Evolutionary conservation across 2,797 vertebrate species (phyloP).

Genomic region (Semaprochilodus insignis): DNA sequence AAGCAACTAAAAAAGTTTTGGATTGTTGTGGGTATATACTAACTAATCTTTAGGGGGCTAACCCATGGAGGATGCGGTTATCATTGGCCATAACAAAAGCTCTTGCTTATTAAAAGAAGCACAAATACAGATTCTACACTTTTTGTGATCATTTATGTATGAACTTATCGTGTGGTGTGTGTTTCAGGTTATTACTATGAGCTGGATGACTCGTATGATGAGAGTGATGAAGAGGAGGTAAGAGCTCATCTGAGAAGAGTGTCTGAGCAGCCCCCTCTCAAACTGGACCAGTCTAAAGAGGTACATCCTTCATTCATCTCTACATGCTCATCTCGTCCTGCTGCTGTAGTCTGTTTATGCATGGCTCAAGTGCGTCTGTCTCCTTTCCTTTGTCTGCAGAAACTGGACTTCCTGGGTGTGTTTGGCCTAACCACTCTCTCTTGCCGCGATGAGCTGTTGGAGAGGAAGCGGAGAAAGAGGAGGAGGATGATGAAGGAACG

Average conservation of each 20-base stretch:
- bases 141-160: no score
- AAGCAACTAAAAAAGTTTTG: no score
- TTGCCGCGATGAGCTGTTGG: slow-evolving; percentile 88
- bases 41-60: no score
- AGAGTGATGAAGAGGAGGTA: slow-evolving; percentile 97
- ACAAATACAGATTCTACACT: no score
- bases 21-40: no score
- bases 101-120: no score
- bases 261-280: slow-evolving; percentile 92
- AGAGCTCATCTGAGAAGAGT: slow-evolving; percentile 93
- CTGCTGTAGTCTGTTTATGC: not conserved
- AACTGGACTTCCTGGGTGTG: slow-evolving; percentile 91
- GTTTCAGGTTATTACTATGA: slow-evolving; percentile 94
- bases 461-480: slow-evolving; percentile 91
- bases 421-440: slow-evolving; percentile 91
- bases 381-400: slow-evolving; percentile 87
- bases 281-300: slow-evolving; percentile 93
- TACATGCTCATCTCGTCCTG: not conserved
- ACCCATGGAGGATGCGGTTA: no score
- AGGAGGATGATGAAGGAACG: slow-evolving; percentile 92
- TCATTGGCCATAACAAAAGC: no score
- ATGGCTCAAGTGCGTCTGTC: slow-evolving; percentile 68
- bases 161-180: slow-evolving; percentile 17
- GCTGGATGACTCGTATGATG: slow-evolving; percentile 80
- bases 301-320: slow-evolving; percentile 68